phyloP scores from a whole-genome alignment of 2,888 invertebrate species.

The Zhuqinia jingwanae region DNA sequence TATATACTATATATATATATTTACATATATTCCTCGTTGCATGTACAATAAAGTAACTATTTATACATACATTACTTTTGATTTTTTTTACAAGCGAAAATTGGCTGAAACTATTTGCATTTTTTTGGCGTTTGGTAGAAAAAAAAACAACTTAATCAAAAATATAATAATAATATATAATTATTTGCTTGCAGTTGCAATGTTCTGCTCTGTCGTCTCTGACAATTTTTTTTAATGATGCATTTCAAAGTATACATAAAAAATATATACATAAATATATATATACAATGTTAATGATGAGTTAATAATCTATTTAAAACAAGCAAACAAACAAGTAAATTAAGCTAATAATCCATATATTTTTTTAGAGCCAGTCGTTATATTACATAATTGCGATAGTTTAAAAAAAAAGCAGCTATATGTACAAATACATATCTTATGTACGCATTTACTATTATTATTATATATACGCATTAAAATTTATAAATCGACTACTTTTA shows the following conservation, averaged over 20 bases:
- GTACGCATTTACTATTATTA: not conserved
- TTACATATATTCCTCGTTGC: slow-evolving; percentile 39
- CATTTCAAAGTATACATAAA: slow-evolving; percentile 10
- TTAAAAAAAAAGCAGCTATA: too few species aligned
- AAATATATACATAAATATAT: not conserved
- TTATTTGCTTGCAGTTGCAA: slow-evolving; percentile 62
- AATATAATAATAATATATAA: slow-evolving; percentile 7
- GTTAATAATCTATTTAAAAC: slow-evolving; percentile 41
- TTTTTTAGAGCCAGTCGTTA: slow-evolving; percentile 40
- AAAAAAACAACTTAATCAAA: slow-evolving; percentile 10
- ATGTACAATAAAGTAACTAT: slow-evolving; percentile 36
- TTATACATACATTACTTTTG: slow-evolving; percentile 2
- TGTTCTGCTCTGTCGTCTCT: slow-evolving; percentile 55
- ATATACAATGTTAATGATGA: slow-evolving; percentile 14
- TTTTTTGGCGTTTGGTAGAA: slow-evolving; percentile 57
- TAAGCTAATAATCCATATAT: slow-evolving; percentile 19
- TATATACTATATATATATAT: not conserved
- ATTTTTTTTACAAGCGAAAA: slow-evolving; percentile 13
- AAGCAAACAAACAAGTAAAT: too few species aligned
- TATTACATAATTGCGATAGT: not conserved
- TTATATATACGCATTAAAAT: slow-evolving; percentile 4
- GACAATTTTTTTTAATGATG: slow-evolving; percentile 30
- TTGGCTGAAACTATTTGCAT: slow-evolving; percentile 50
- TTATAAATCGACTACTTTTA: slow-evolving; percentile 7
- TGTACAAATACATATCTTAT: slow-evolving; percentile 7